Conservation (phyloP, 2,113 vertebrate genomes). For the Dascyllus trimaculatus region DNA sequence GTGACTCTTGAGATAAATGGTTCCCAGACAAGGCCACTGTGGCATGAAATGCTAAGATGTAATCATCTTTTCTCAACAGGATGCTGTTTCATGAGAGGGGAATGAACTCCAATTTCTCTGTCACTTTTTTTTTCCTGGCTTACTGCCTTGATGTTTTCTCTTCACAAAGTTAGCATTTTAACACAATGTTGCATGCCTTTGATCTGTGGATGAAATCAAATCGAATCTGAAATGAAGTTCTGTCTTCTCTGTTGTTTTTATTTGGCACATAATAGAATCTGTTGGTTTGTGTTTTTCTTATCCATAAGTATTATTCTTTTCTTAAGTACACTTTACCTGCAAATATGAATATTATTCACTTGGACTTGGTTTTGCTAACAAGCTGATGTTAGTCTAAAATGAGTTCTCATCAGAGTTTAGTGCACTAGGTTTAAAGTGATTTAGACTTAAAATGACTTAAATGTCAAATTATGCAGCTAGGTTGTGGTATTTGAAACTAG, state of each 20-base stretch:
- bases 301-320: too few relatives aligned
- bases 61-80: slow-evolving; percentile 71
- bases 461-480: too few relatives aligned
- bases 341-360: not conserved
- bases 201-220: slow-evolving; percentile 22
- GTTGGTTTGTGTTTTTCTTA: not conserved
- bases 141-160: slow-evolving; percentile 29
- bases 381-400: too few relatives aligned
- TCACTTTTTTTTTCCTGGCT: slow-evolving; percentile 10
- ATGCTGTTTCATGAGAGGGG: slow-evolving; percentile 52
- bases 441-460: too few relatives aligned
- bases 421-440: too few relatives aligned
- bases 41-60: slow-evolving; percentile 68
- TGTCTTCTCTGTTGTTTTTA: not conserved
- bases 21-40: slow-evolving; percentile 58
- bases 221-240: not conserved
- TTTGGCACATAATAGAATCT: not conserved
- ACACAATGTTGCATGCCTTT: not conserved
- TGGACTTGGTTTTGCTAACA: too few relatives aligned
- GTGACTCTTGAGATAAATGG: slow-evolving; percentile 69
- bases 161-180: slow-evolving; percentile 1
- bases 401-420: too few relatives aligned
- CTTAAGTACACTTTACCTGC: not conserved
- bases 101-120: slow-evolving; percentile 53
- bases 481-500: too few relatives aligned